Conservation (phyloP, 2,113 vertebrate species). For the Gymnogyps californianus region DNA sequence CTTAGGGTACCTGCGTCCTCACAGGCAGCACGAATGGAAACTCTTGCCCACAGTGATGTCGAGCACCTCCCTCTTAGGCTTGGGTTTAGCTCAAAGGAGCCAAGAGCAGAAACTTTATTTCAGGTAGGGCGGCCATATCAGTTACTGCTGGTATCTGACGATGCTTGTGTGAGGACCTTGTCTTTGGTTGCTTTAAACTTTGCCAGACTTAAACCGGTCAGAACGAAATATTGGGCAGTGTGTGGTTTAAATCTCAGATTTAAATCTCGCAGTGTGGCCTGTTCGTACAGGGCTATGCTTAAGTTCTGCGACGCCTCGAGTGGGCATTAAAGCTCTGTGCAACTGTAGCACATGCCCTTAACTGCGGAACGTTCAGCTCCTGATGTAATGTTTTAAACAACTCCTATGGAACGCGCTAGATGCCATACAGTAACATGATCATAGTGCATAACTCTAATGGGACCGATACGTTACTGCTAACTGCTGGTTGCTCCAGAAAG, state of each 20-base stretch:
- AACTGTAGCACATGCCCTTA: no score
- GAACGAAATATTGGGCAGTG: background rate
- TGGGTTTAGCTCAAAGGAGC: background rate
- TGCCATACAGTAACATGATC: background rate
- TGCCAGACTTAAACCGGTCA: background rate
- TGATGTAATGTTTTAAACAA: background rate
- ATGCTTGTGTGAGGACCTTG: background rate
- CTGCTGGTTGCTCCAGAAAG: background rate
- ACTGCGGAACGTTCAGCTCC: background rate
- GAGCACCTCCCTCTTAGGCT: background rate
- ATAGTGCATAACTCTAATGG: accelerated
- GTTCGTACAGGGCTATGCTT: background rate
- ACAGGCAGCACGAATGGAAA: background rate
- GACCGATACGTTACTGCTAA: background rate
- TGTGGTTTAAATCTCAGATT: background rate
- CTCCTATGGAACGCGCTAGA: background rate
- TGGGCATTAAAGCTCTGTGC: background rate
- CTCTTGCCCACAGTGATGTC: background rate
- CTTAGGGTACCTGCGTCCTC: background rate
- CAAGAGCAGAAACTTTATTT: background rate
- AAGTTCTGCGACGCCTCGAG: accelerated
- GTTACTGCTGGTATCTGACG: background rate
- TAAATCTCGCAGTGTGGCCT: background rate
- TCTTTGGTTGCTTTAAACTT: background rate
- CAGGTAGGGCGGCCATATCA: accelerated